phyloP scores from a whole-genome alignment of 1,140 invertebrate genomes.

The Phocides pigmalion region DNA sequence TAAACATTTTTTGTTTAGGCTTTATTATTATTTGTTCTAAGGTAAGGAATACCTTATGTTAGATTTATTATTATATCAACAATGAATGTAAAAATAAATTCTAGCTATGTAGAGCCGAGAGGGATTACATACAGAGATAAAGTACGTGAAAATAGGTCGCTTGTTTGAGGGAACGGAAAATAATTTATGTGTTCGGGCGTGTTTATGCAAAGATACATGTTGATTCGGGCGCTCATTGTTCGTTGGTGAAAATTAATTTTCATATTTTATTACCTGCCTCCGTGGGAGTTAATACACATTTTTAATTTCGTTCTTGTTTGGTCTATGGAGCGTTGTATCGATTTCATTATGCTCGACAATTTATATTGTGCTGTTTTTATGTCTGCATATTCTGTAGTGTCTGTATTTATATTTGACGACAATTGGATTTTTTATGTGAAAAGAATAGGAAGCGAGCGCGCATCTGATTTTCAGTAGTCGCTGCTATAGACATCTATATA shows the following conservation, averaged over 20 bases:
- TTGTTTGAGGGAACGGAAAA: constrained; percentile 1
- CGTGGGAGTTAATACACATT: not conserved
- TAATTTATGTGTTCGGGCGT: constrained; percentile 8
- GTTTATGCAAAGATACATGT: constrained; percentile 10
- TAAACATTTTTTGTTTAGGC: too few relatives aligned
- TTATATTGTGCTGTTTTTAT: too few relatives aligned
- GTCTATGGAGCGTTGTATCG: not conserved
- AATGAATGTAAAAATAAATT: not conserved
- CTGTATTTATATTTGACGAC: too few relatives aligned
- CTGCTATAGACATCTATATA: too few relatives aligned
- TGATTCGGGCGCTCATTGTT: constrained; percentile 1
- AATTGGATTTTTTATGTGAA: too few relatives aligned
- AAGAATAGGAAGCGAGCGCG: too few relatives aligned
- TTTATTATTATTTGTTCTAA: too few relatives aligned
- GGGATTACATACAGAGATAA: constrained; percentile 13
- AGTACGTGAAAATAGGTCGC: constrained; percentile 15
- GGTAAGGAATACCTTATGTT: too few relatives aligned
- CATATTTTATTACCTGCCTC: not conserved
- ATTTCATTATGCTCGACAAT: not conserved
- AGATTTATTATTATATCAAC: too few relatives aligned
- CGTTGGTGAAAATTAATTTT: constrained; percentile 3
- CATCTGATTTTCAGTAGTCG: too few relatives aligned
- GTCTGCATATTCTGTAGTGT: too few relatives aligned
- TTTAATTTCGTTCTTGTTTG: not conserved
- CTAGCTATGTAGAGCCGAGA: not conserved